Conservation (phyloP, 2,797 vertebrate species). For the Urophycis tenuis region DNA sequence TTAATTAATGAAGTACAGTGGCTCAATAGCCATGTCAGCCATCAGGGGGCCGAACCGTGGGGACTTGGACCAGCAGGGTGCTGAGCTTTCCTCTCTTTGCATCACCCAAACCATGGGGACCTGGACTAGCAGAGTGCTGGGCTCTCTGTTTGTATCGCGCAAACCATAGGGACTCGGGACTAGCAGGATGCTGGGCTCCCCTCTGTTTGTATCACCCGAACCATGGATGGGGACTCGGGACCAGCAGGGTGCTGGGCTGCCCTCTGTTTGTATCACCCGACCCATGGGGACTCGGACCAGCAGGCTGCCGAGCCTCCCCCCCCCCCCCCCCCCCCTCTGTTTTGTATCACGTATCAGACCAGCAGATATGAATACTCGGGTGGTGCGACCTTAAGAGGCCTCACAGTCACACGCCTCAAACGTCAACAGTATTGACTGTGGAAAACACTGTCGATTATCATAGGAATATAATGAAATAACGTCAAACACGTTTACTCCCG, state of each 20-base stretch:
- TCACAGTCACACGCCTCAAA: constrained; percentile 17
- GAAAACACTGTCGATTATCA: neutral
- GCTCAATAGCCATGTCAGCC: neutral
- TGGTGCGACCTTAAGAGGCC: constrained; percentile 66
- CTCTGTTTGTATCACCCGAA: too few species aligned
- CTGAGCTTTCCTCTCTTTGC: too few species aligned
- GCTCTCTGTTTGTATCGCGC: too few species aligned
- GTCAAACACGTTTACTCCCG: neutral
- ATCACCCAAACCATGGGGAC: neutral
- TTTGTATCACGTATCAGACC: neutral
- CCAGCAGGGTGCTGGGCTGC: too few species aligned
- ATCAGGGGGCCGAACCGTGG: neutral
- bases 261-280: too few species aligned
- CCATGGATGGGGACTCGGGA: too few species aligned
- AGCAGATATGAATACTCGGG: constrained; percentile 45
- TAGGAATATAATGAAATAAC: neutral
- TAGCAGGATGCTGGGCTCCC: too few species aligned
- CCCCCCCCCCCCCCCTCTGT: too few species aligned
- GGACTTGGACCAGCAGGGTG: too few species aligned
- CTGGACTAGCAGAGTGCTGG: neutral
- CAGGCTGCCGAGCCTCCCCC: too few species aligned
- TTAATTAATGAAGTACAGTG: neutral
- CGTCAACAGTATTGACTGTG: neutral
- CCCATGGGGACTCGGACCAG: neutral
- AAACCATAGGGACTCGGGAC: too few species aligned